These are phyloP conservation scores for Melanogrammus aeglefinus DNA, from an alignment of 2,797 vertebrate species.

Conservation along the genomic window DNA sequence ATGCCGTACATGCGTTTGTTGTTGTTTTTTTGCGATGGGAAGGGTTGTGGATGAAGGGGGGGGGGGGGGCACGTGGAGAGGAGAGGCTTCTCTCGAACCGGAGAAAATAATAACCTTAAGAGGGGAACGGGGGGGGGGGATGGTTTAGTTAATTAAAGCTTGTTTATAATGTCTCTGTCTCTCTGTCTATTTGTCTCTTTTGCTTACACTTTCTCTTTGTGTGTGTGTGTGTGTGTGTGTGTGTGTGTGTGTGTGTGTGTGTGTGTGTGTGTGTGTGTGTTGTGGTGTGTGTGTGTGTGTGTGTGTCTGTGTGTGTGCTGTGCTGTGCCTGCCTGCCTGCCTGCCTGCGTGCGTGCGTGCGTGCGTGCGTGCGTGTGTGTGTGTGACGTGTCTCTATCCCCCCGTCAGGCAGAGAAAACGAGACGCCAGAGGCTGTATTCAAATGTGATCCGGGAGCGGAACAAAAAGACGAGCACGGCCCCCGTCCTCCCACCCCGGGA, in stretches of 20 bases:
- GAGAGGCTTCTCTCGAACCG: conserved; percentile 28
- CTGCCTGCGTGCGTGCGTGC: too few species aligned
- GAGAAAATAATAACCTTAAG: conserved; percentile 61
- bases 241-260: too few species aligned
- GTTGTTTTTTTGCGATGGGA: conserved; percentile 11
- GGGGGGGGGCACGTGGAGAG: background rate
- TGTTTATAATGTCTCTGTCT: conserved; percentile 64
- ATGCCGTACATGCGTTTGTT: conserved; percentile 60
- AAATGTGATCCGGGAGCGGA: conserved; percentile 80
- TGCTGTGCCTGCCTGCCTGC: too few species aligned
- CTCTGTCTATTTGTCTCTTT: conserved; percentile 35
- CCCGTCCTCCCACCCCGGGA: conserved; percentile 64
- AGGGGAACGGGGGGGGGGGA: conserved; percentile 43
- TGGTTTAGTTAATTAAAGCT: conserved; percentile 74
- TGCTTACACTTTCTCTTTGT: conserved; percentile 38
- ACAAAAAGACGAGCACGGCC: conserved; percentile 74
- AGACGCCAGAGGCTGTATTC: conserved; percentile 85
- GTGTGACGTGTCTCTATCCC: conserved; percentile 33
- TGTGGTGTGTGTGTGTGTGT: too few species aligned
- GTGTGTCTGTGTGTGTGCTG: too few species aligned
- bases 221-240: conserved; percentile 40
- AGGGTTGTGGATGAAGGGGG: background rate
- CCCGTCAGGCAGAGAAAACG: conserved; percentile 82
- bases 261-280: too few species aligned
- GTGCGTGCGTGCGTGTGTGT: too few species aligned